Base-by-base conservation (phyloP, 2,797 vertebrate genomes). In the Alca torda region DNA sequence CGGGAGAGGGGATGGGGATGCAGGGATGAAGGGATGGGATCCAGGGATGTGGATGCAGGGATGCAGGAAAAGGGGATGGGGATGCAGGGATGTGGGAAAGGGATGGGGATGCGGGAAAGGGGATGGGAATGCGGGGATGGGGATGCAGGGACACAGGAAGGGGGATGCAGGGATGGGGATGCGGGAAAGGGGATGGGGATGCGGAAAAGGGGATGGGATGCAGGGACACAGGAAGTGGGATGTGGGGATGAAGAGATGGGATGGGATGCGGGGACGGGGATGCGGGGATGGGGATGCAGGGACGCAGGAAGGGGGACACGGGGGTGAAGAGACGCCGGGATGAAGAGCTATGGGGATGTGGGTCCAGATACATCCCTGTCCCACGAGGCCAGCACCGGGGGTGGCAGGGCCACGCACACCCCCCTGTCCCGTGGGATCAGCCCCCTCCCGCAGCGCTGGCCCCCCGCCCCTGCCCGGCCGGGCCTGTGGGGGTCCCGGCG, bases 371-470 rank as follows among this genome's bases (percentile, higher is more conserved):
- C 46, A 13, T 23, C 31, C 39, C 48, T 2, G 0, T 13, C 46
- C 48, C 57, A 1, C 6, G 9, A 31, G 53, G 17, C 50, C 53
- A 28, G 45, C 64, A 39, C 33, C 9, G 6, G n/a, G 41, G 12
- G 43, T 2, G 31, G 48, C 0, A 4, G 67, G 31, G 37, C 57
- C 48, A 11, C 4, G 16, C 20, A 4, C 11, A 2, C 6, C 25
- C 46, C 54, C 31, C 39, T 23, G 2, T n/a, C 26, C 45, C 13
- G 4, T 5, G 4, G 37, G 31, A 21, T 35, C 48, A 63, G 39
- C 21, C 39, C 59, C 59, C 50, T n/a, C 61, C 67, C 13, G 0
- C 48, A 41, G 30, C 11, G 1, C 78, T 57, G n/a, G 41, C n/a
- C n/a, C 30, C 61, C 48, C 17, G 1, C 15, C 19, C 25, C 41